Percentiles rank a stretch among this genome's conserved stretches.
Evolutionary conservation across 2,113 vertebrate species (phyloP).

Genomic region (Lagopus muta): DNA sequence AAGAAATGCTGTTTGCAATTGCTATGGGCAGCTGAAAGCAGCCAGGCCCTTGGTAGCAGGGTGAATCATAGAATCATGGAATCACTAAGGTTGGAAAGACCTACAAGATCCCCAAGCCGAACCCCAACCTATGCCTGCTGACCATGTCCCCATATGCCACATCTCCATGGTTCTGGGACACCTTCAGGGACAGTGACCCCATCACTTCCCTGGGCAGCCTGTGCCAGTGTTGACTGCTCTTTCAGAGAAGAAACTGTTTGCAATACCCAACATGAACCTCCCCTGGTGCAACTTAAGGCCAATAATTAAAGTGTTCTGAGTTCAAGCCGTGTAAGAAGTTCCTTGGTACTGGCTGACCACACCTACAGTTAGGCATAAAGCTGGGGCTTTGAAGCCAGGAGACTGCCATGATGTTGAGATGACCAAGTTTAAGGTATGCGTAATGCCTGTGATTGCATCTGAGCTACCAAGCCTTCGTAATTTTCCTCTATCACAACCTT

Average conservation of each 20-base stretch:
- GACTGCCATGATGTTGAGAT: accelerated
- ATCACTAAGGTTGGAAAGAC: too few relatives aligned
- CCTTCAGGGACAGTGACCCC: too few relatives aligned
- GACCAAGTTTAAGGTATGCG: not conserved
- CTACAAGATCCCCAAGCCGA: too few relatives aligned
- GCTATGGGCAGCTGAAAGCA: not conserved
- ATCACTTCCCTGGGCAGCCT: too few relatives aligned
- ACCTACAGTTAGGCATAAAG: not conserved
- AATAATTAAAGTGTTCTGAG: not conserved
- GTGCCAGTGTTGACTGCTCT: too few relatives aligned
- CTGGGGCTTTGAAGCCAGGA: not conserved
- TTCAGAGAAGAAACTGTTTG: too few relatives aligned
- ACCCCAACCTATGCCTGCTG: too few relatives aligned
- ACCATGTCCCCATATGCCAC: too few relatives aligned
- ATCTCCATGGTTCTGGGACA: too few relatives aligned
- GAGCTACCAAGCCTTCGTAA: not conserved
- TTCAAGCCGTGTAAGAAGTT: not conserved
- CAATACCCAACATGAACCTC: too few relatives aligned
- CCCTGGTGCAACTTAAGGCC: too few relatives aligned
- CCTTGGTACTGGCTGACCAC: not conserved
- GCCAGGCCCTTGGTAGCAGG: not conserved
- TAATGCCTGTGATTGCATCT: not conserved
- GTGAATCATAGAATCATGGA: not conserved
- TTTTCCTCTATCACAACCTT: not conserved
- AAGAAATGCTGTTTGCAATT: not conserved